Evolutionary conservation across 2,888 invertebrate species (phyloP).

Genomic region (Nemoura dubitans): DNA sequence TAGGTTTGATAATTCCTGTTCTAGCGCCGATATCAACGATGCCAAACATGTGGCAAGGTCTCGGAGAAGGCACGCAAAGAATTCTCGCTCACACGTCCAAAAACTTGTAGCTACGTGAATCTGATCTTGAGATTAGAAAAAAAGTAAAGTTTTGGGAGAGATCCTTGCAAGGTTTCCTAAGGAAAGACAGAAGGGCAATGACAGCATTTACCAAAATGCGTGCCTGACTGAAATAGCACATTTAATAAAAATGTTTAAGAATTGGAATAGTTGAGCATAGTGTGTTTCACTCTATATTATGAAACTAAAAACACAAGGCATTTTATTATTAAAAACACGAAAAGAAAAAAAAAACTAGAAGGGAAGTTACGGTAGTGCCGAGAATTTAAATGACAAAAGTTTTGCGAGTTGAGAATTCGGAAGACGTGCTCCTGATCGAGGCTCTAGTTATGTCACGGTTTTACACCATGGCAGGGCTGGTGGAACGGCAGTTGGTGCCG

Average conservation of each 20-base stretch:
- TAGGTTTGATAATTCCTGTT: background rate
- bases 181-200: constrained; percentile 5
- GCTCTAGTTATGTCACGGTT: constrained; percentile 19
- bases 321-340: constrained; percentile 31
- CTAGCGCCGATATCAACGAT: background rate
- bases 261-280: background rate
- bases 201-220: background rate
- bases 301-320: constrained; percentile 31
- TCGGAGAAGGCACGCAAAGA: background rate
- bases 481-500: background rate
- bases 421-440: constrained; percentile 26
- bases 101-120: background rate
- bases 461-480: background rate
- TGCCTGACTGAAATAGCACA: background rate
- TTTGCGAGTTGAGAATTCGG: constrained; percentile 34
- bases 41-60: background rate
- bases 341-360: background rate
- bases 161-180: background rate
- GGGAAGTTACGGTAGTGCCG: constrained; percentile 34
- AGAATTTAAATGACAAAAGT: constrained; percentile 43
- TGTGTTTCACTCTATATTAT: background rate
- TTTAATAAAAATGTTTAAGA: constrained; percentile 31
- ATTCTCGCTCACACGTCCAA: background rate
- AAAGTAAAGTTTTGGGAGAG: background rate
- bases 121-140: background rate